These are phyloP conservation scores for Pagetopsis macropterus DNA, from an alignment of 2,797 vertebrate genomes.

Conservation along the genomic window DNA sequence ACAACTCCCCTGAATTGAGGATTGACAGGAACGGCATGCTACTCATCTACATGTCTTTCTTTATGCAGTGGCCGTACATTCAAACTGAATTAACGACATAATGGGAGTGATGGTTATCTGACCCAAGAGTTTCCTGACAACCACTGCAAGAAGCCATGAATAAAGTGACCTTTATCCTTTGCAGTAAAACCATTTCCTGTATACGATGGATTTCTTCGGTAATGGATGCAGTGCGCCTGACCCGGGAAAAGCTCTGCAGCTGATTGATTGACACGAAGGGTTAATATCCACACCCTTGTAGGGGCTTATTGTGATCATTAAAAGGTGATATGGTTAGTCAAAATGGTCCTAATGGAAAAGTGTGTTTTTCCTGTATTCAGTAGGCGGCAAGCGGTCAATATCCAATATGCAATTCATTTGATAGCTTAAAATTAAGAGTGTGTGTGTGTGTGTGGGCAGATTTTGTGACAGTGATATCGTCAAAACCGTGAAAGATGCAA, in stretches of 20 bases:
- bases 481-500: too few species aligned
- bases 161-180: slow-evolving; percentile 60
- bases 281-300: slow-evolving; percentile 35
- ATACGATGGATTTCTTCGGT: slow-evolving; percentile 38
- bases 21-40: slow-evolving; percentile 29
- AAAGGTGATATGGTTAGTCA: slow-evolving; percentile 33
- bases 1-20: slow-evolving; percentile 21
- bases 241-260: slow-evolving; percentile 24
- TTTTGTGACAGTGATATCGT: too few species aligned
- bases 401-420: slow-evolving; percentile 24
- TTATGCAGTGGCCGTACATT: slow-evolving; percentile 41
- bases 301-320: slow-evolving; percentile 49
- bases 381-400: slow-evolving; percentile 15
- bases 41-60: slow-evolving; percentile 38
- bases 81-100: slow-evolving; percentile 57
- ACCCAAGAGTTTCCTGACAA: slow-evolving; percentile 57
- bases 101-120: slow-evolving; percentile 58
- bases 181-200: slow-evolving; percentile 49
- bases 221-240: slow-evolving; percentile 32
- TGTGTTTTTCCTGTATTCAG: slow-evolving; percentile 29
- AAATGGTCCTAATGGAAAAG: slow-evolving; percentile 21
- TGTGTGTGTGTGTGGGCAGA: slow-evolving; percentile 5
- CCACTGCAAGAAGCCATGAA: slow-evolving; percentile 48
- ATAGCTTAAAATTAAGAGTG: slow-evolving; percentile 37
- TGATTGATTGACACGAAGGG: slow-evolving; percentile 38